Conservation (phyloP, 2,113 vertebrate species). For the Protobothrops flavoviridis region DNA sequence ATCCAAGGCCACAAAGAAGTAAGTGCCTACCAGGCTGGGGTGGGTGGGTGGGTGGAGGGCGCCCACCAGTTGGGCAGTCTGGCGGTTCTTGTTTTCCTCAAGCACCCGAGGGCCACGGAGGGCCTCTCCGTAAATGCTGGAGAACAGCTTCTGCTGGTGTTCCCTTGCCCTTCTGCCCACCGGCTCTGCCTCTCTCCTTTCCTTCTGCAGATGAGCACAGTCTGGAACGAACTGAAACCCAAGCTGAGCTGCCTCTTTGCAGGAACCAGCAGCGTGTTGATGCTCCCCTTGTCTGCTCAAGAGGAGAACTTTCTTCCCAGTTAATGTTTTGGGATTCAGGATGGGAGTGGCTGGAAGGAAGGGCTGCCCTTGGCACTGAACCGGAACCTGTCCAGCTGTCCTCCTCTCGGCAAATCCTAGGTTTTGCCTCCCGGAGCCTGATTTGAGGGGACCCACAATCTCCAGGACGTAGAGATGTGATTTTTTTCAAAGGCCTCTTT, state of each 20-base stretch:
- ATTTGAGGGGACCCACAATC: constrained; percentile 51
- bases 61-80: not conserved
- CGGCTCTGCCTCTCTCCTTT: rapidly evolving
- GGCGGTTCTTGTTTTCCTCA: no score
- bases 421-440: constrained; percentile 33
- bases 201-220: constrained; percentile 86
- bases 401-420: constrained; percentile 52
- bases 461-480: constrained; percentile 44
- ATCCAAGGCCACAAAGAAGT: constrained; percentile 97
- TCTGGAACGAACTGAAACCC: constrained; percentile 92
- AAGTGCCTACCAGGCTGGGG: constrained; percentile 27
- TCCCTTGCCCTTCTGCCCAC: not conserved
- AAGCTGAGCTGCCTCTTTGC: constrained; percentile 88
- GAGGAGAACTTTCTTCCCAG: constrained; percentile 69
- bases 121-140: not conserved
- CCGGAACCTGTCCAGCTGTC: constrained; percentile 37
- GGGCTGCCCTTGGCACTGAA: constrained; percentile 36
- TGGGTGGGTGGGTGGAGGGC: no score
- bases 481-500: constrained; percentile 7
- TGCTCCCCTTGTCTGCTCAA: constrained; percentile 68
- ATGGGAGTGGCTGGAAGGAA: constrained; percentile 25
- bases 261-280: constrained; percentile 69
- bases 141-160: not conserved
- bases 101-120: not conserved
- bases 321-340: constrained; percentile 49